Evolutionary conservation across 1,140 invertebrate genomes (phyloP).

Genomic region (Drosophila erecta): DNA sequence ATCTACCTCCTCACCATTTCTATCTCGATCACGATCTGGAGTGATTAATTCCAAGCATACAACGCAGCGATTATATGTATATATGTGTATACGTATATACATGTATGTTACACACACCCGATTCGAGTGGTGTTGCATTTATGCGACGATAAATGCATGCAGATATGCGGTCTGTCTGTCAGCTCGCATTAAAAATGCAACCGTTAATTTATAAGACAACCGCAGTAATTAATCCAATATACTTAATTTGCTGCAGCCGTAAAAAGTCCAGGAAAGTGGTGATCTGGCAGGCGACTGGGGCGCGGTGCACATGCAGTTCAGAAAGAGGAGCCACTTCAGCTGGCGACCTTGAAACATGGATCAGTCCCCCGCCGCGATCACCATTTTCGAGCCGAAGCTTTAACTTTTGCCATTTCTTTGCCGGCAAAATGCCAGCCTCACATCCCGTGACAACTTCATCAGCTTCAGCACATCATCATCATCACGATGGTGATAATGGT

Average conservation of each 20-base stretch:
- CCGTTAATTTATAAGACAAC: constrained; percentile 80
- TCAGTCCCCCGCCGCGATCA: not conserved
- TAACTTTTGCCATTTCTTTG: constrained; percentile 79
- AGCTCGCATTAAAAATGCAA: constrained; percentile 77
- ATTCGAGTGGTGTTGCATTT: constrained; percentile 13
- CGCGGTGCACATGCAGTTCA: too few species aligned
- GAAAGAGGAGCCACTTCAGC: constrained; percentile 31
- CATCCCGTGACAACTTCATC: constrained; percentile 46
- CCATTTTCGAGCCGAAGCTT: constrained; percentile 16
- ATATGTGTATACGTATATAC: not conserved
- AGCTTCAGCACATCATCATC: constrained; percentile 1
- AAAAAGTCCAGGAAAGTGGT: constrained; percentile 1
- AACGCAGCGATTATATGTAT: constrained; percentile 49
- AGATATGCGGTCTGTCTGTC: constrained; percentile 56
- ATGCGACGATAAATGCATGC: constrained; percentile 19
- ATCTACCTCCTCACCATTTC: not conserved
- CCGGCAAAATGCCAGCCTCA: constrained; percentile 67
- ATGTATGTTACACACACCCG: not conserved
- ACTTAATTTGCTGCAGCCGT: constrained; percentile 54
- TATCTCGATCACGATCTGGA: constrained; percentile 12
- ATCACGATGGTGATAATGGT: constrained; percentile 6
- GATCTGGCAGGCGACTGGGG: not conserved
- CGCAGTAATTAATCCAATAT: constrained; percentile 75
- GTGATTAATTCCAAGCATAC: constrained; percentile 72
- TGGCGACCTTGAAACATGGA: constrained; percentile 67